phyloP scores from a whole-genome alignment of 2,888 invertebrate species.

The Drosophila testacea region DNA sequence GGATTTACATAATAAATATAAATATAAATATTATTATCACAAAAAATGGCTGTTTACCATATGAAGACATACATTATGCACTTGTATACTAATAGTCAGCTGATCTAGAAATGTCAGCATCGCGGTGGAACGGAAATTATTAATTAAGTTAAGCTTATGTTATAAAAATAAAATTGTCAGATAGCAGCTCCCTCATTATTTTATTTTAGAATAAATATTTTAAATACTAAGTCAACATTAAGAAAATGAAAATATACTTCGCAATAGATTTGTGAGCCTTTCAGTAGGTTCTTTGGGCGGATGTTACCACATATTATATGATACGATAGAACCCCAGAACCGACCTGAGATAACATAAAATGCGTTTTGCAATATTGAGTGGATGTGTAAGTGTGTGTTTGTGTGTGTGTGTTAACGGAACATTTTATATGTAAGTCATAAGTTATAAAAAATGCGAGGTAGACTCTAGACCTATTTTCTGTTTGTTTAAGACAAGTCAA shows the following conservation, averaged over 20 bases:
- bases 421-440: conserved; percentile 38
- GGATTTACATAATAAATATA: conserved; percentile 33
- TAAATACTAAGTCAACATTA: conserved; percentile 33
- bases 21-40: conserved; percentile 32
- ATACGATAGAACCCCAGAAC: not conserved
- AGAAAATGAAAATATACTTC: conserved; percentile 28
- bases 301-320: conserved; percentile 42
- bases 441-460: conserved; percentile 28
- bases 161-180: conserved; percentile 12
- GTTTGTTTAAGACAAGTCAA: conserved; percentile 56
- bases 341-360: conserved; percentile 59
- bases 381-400: not conserved
- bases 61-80: not conserved
- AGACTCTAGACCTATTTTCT: conserved; percentile 48
- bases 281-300: conserved; percentile 27
- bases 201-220: conserved; percentile 4
- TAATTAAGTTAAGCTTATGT: conserved; percentile 10
- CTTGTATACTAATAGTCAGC: conserved; percentile 28
- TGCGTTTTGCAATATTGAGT: conserved; percentile 74
- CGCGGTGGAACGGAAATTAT: not conserved
- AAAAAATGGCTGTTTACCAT: conserved; percentile 16
- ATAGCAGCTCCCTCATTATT: conserved; percentile 18
- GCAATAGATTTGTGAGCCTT: conserved; percentile 43
- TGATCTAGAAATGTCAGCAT: conserved; percentile 28
- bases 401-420: conserved; percentile 38